Base-by-base conservation (phyloP, 2,888 invertebrate genomes). In the Cantharis rufa region DNA sequence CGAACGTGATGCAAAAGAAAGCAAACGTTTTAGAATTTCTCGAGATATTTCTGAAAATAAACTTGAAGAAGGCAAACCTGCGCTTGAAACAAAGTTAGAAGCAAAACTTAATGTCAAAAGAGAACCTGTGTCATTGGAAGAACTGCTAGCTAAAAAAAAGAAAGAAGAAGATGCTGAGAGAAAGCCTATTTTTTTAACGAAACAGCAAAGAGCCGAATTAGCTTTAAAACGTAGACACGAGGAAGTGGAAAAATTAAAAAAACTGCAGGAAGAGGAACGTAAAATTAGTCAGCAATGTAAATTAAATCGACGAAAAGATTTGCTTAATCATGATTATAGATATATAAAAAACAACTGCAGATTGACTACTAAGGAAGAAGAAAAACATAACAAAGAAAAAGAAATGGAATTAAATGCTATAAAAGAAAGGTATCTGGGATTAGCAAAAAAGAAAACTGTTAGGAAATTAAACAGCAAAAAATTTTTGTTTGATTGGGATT, bases 401-500 rank as follows among this genome's bases (percentile, higher is more conserved):
- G 97, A 97, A 87, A 94, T 95, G 80, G 98, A 98, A 89, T 91
- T 94, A 69, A 97, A 97, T 88, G 98, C 98, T 0, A 98, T 99
- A 76, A 96, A 97, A 84, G 98, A 98, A 85, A 91, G 98, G 5
- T 99, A 99, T 87, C 90, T 99, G 71, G 98, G 99, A 0, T 92
- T 97, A 68, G 90, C 96, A 0, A 98, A 98, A 86, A 97, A 98
- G 86, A 97, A 97, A 85, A 92, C 98, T 76, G 96, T 98, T 0
- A 90, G 99, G 15, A 91, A 98, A 78, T 89, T 99, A 63, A 99
- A 99, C 89, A 99, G 99, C 86, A 91, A 99, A 15, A 99, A 99
- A 89, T 99, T 99, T 90, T 99, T 99, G 0, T 99, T 99, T 88
- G 99, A 99, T 89, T 99, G 99, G 99, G 99, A 99, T 89, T 98